These are phyloP conservation scores for Furnarius figulus DNA, from an alignment of 2,113 vertebrate genomes.

Conservation along the genomic window DNA sequence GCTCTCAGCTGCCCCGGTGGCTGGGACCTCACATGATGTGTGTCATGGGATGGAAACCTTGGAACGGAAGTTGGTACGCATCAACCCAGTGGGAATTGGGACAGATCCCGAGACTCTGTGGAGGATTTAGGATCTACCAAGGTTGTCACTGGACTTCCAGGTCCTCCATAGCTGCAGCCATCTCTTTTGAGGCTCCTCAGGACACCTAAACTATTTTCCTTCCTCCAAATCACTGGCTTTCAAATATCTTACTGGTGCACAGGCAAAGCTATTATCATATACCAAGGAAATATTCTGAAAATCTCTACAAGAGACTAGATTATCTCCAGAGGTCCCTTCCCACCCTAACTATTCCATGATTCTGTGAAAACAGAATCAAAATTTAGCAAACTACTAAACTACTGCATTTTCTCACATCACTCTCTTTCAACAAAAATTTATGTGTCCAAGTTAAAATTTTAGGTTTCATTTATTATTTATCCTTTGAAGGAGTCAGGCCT, in stretches of 20 bases:
- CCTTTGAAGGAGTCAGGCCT: neutral
- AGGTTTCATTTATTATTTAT: neutral
- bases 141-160: neutral
- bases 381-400: neutral
- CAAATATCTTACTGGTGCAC: neutral
- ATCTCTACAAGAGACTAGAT: neutral
- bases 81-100: rapidly evolving
- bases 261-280: neutral
- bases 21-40: neutral
- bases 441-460: neutral
- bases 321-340: neutral
- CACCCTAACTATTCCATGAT: neutral
- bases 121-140: neutral
- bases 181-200: neutral
- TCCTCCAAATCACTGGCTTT: neutral
- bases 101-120: neutral
- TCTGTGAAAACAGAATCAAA: neutral
- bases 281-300: neutral
- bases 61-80: neutral
- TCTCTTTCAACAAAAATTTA: neutral
- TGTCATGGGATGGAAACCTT: neutral
- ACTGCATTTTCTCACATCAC: neutral
- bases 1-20: neutral
- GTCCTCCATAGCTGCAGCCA: neutral
- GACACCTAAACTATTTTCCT: neutral